Evolutionary conservation across 2,888 invertebrate genomes (phyloP), one percentile per base, ranked within the genome.

Genomic region (Drosophila greeni): DNA sequence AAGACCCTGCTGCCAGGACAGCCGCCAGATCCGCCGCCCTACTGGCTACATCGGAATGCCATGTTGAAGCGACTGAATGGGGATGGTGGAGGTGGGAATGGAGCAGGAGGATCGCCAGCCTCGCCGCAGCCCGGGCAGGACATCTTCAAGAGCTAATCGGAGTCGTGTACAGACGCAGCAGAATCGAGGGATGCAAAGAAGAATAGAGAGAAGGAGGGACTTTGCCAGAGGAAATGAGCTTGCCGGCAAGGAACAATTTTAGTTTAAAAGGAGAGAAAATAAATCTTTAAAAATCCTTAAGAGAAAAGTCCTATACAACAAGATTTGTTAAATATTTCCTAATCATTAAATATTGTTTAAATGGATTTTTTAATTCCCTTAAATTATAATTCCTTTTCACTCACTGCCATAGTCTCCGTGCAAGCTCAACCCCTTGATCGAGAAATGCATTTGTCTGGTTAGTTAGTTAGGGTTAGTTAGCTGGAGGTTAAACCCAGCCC

Each of bases 61-160:
- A 86, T 90, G 88, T 61, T 89, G 57, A 86, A 90, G 83, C 83
- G 90, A 72, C 79, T 90, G 65, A 89, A 90, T 48, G 74, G 65
- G 2, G 77, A 83, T 2, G 51, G 36, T 87, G 86, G 58, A 64
- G 73, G 39, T 16, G 53, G 62, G 9, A 61, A 36, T 26, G 72
- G 73, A 0, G 23, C 49, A 0, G 51, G 55, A 1, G 71, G 80
- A 40, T 45, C 60, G 1, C 51, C 82, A 20, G 52, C 72, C 18
- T 80, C 79, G 5, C 79, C 84, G 9, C 85, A 83, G 62, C 76
- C 84, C 24, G 72, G 82, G 2, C 84, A 90, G 72, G 90, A 90
- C 70, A 90, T 91, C 74, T 91, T 90, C 81, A 91, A 91, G 80
- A 91, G 90, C 88, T 91, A 91, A 88, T 87, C 81, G 86, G 65